A percentile compares a stretch with the other conserved stretches of the same genome.
These are phyloP conservation scores for Zaprionus vittiger DNA, from an alignment of 1,140 invertebrate genomes.

Conservation along the genomic window DNA sequence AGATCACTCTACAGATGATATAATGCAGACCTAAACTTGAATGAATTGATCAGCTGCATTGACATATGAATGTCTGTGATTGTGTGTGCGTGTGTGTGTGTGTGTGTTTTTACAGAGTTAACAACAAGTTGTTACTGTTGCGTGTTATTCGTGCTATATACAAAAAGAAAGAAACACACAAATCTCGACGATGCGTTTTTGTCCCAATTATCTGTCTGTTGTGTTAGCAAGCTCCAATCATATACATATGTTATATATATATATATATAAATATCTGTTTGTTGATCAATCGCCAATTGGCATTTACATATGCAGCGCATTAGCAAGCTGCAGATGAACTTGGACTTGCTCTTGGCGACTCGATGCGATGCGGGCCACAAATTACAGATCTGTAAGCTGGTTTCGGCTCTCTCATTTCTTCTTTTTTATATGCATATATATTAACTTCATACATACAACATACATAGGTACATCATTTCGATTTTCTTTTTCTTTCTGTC, in stretches of 20 bases:
- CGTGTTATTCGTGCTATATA: conserved; percentile 31
- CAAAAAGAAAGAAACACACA: not conserved
- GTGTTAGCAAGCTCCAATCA: not conserved
- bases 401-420: conserved; percentile 36
- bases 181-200: conserved; percentile 28
- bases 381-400: conserved; percentile 55
- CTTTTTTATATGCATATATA: not conserved
- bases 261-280: not conserved
- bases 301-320: conserved; percentile 64
- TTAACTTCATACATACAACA: not conserved
- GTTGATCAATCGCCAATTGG: conserved; percentile 61
- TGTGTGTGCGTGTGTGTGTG: not conserved
- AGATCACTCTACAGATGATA: conserved; percentile 49
- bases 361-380: conserved; percentile 11
- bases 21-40: conserved; percentile 37
- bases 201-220: conserved; percentile 3
- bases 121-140: conserved; percentile 43
- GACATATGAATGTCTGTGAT: not conserved
- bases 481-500: conserved; percentile 11
- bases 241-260: not conserved
- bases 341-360: conserved; percentile 20
- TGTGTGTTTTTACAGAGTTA: conserved; percentile 23
- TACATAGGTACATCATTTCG: not conserved
- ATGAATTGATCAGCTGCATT: conserved; percentile 11
- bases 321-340: conserved; percentile 39